Percentiles rank a stretch among this genome's conserved stretches.
These are phyloP conservation scores for Triplophysa siluroides DNA, from an alignment of 2,113 vertebrate genomes.

Conservation along the genomic window DNA sequence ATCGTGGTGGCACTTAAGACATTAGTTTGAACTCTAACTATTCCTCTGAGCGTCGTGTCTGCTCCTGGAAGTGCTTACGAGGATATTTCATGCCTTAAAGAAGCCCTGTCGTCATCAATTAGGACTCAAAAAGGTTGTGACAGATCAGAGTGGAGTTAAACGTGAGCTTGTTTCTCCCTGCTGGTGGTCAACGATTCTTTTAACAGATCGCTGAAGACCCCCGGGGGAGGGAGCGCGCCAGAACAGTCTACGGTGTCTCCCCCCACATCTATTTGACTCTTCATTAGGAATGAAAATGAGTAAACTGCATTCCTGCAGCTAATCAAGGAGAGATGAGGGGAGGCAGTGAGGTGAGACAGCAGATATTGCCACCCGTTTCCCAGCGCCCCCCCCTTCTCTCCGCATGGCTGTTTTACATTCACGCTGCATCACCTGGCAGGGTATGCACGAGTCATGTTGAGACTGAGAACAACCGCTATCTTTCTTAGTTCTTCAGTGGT, in stretches of 20 bases:
- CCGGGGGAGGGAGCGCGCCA: constrained; percentile 52
- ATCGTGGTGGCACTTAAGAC: not conserved
- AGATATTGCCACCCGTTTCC: constrained; percentile 67
- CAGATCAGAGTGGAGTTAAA: constrained; percentile 8
- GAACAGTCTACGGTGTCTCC: constrained; percentile 44
- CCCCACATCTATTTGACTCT: constrained; percentile 56
- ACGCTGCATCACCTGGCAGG: constrained; percentile 32
- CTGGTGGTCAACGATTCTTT: constrained; percentile 26
- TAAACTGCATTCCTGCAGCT: constrained; percentile 76
- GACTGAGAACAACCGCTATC: constrained; percentile 1
- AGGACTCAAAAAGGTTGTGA: constrained; percentile 25
- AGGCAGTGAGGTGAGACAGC: constrained; percentile 75
- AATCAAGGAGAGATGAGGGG: constrained; percentile 75
- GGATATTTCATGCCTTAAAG: constrained; percentile 15
- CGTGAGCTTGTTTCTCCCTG: not conserved
- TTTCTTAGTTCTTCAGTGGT: not conserved
- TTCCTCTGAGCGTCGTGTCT: constrained; percentile 7
- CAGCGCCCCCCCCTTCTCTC: constrained; percentile 3
- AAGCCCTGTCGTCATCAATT: constrained; percentile 22
- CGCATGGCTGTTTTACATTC: constrained; percentile 3
- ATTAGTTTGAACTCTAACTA: not conserved
- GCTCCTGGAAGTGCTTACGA: constrained; percentile 10
- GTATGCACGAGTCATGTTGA: constrained; percentile 1
- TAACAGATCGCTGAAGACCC: constrained; percentile 8
- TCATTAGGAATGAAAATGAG: constrained; percentile 70